Evolutionary conservation across 2,888 invertebrate genomes (phyloP).

Genomic region (Campoletis raptor): DNA sequence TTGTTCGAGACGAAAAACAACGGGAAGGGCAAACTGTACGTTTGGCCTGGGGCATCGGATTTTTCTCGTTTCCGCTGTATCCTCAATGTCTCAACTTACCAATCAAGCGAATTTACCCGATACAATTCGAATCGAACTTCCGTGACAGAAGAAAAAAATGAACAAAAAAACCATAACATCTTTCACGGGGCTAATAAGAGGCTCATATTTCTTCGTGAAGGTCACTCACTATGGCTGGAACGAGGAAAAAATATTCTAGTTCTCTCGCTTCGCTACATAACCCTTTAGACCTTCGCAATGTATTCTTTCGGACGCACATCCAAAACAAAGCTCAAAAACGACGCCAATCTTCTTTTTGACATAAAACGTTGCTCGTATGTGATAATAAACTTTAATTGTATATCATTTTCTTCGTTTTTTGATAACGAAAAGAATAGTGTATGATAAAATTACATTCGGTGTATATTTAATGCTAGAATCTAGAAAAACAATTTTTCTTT

Average conservation of each 20-base stretch:
- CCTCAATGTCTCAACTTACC: conserved; percentile 64
- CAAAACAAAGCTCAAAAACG: not conserved
- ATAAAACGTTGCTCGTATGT: not conserved
- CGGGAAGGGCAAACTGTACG: not conserved
- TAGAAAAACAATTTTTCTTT: not conserved
- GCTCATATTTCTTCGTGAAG: conserved; percentile 47
- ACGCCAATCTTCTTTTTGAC: not conserved
- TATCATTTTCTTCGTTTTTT: not conserved
- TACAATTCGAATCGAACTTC: conserved; percentile 16
- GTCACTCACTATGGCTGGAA: not conserved
- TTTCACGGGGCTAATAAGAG: conserved; percentile 37
- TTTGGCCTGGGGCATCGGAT: conserved; percentile 15
- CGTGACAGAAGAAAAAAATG: not conserved
- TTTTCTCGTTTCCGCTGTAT: conserved; percentile 27
- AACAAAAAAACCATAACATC: not conserved
- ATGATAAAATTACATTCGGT: not conserved
- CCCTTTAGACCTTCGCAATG: not conserved
- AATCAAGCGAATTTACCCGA: conserved; percentile 54
- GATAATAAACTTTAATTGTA: not conserved
- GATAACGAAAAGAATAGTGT: not conserved
- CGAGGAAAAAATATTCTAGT: not conserved
- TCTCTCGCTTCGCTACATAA: not conserved
- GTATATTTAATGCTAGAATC: not conserved
- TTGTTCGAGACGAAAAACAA: not conserved
- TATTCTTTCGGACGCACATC: not conserved